A percentile compares a stretch with the other conserved stretches of the same genome.
Conservation (phyloP, 1,140 invertebrate genomes). For the Diachasmimorpha longicaudata region DNA sequence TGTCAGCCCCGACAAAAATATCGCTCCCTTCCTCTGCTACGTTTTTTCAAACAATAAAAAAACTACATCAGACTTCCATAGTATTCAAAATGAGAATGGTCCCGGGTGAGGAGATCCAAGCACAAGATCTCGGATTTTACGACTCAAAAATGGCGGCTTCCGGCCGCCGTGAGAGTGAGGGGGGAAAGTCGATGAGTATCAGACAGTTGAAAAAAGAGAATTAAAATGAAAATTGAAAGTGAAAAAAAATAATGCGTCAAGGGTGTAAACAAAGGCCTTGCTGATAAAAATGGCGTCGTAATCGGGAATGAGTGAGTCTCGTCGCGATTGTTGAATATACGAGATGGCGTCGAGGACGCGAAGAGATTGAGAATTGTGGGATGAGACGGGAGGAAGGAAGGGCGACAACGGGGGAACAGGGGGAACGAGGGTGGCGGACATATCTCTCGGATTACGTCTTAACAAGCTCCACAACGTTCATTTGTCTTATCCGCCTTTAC, state of each 20-base stretch:
- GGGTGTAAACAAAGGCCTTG: neutral
- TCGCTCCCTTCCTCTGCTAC: too few species aligned
- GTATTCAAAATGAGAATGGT: too few species aligned
- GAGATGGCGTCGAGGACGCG: neutral
- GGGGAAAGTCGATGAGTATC: too few species aligned
- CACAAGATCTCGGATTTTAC: too few species aligned
- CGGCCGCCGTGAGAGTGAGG: too few species aligned
- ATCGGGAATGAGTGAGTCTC: neutral
- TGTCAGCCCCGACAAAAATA: too few species aligned
- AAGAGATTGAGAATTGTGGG: neutral
- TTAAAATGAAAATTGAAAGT: neutral
- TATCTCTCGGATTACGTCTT: constrained; percentile 62
- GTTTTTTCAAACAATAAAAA: too few species aligned
- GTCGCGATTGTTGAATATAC: neutral
- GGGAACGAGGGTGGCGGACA: constrained; percentile 36
- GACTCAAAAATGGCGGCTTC: too few species aligned
- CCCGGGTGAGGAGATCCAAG: too few species aligned
- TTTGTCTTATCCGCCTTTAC: constrained; percentile 22
- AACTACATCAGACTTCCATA: too few species aligned
- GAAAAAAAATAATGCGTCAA: neutral
- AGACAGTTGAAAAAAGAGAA: neutral
- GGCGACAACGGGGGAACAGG: neutral
- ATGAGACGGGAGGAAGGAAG: neutral
- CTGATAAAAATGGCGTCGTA: constrained; percentile 2
- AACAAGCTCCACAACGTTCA: constrained; percentile 57